A percentile compares a stretch with the other conserved stretches of the same genome.
These are phyloP conservation scores for Syngnathus typhle DNA, from an alignment of 2,113 vertebrate genomes.

Conservation along the genomic window DNA sequence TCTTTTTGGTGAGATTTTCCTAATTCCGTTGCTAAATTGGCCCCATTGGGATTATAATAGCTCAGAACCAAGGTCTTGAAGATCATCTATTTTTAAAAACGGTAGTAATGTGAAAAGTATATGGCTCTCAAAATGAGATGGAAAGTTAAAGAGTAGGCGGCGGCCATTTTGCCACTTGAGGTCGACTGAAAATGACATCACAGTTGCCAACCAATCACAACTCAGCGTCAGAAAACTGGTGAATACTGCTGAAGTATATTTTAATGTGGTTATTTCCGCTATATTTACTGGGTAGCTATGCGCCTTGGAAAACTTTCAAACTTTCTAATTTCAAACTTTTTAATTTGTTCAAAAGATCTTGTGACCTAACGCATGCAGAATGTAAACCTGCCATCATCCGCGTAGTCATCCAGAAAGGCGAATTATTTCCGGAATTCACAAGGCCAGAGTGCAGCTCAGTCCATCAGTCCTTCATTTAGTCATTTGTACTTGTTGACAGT, in stretches of 20 bases:
- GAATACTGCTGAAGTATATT: no score
- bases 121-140: slow-evolving; percentile 19
- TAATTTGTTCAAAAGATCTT: slow-evolving; percentile 13
- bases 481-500: slow-evolving; percentile 32
- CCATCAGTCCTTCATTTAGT: slow-evolving; percentile 21
- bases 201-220: no score
- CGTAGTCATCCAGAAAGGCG: background rate
- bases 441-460: background rate
- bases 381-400: background rate
- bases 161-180: no score
- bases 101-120: slow-evolving; percentile 44
- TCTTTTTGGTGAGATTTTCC: slow-evolving; percentile 63
- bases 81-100: slow-evolving; percentile 26
- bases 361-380: background rate
- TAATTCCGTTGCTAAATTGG: slow-evolving; percentile 66
- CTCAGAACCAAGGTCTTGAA: slow-evolving; percentile 52
- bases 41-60: slow-evolving; percentile 64
- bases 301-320: no score
- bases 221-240: no score
- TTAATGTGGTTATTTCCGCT: no score
- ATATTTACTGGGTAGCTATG: no score
- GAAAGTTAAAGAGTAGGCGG: slow-evolving; percentile 4
- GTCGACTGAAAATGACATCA: no score
- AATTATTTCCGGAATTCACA: background rate
- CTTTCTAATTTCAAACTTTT: slow-evolving; percentile 2